Evolutionary conservation across 2,113 vertebrate species (phyloP).

Genomic region (Myotis yumanensis): DNA sequence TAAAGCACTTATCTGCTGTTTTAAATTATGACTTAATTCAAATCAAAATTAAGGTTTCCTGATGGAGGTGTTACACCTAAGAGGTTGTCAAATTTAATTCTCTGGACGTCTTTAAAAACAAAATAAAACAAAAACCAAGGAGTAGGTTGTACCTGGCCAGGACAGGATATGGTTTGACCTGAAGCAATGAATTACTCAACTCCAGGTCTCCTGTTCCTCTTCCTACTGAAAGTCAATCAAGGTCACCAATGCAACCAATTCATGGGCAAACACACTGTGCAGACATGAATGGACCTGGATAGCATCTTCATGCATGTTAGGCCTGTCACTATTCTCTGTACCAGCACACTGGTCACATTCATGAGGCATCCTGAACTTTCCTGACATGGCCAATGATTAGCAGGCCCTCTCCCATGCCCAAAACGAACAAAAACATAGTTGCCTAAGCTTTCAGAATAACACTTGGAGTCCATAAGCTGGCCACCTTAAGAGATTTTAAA

Average conservation of each 20-base stretch:
- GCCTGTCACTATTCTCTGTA: background rate
- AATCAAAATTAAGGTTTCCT: constrained; percentile 46
- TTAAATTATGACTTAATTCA: constrained; percentile 51
- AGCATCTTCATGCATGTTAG: background rate
- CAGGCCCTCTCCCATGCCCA: background rate
- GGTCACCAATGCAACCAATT: background rate
- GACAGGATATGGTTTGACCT: background rate
- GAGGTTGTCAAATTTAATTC: background rate
- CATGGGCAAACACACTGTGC: background rate
- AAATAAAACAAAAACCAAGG: background rate
- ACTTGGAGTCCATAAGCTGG: background rate
- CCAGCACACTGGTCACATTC: constrained; percentile 24
- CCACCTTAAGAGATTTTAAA: background rate
- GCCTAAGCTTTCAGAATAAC: background rate
- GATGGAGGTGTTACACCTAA: background rate
- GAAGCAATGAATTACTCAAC: background rate
- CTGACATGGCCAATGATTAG: constrained; percentile 22
- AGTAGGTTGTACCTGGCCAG: background rate
- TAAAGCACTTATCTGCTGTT: constrained; percentile 31
- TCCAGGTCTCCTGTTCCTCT: background rate
- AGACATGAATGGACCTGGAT: background rate
- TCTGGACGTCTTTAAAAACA: background rate
- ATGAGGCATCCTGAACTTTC: constrained; percentile 1
- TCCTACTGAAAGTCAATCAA: background rate
- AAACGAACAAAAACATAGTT: constrained; percentile 37